phyloP scores from a whole-genome alignment of 2,113 vertebrate species.

The Hemichromis elongatus region DNA sequence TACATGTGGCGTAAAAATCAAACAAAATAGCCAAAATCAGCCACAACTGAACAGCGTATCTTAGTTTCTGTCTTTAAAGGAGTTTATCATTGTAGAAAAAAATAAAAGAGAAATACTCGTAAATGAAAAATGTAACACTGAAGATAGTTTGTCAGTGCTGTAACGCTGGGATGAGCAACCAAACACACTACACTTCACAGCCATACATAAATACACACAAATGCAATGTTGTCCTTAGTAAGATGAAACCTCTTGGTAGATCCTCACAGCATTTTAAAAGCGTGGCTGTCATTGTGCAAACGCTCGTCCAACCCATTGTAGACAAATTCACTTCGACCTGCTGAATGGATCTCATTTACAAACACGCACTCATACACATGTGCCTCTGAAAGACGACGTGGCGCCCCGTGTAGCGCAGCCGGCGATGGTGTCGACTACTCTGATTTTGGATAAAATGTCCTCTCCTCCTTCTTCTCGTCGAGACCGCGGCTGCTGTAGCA shows the following conservation, averaged over 20 bases:
- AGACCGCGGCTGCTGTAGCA: constrained; percentile 40
- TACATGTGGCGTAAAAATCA: background rate
- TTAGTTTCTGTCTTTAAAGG: background rate
- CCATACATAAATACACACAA: background rate
- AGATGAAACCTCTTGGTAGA: background rate
- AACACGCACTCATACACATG: background rate
- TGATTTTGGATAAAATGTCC: constrained; percentile 14
- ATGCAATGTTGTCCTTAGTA: background rate
- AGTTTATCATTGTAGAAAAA: background rate
- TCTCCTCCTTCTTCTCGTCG: background rate
- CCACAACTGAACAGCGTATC: background rate
- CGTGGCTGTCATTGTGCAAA: background rate
- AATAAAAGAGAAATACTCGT: background rate
- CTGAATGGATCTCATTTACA: background rate
- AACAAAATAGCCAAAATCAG: background rate
- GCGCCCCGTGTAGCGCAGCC: background rate
- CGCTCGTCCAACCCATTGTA: background rate
- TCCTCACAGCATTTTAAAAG: background rate
- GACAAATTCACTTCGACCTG: background rate
- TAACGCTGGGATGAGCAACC: background rate
- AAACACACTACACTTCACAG: background rate
- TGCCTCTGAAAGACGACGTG: constrained; percentile 14
- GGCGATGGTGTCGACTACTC: constrained; percentile 22
- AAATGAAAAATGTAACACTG: background rate
- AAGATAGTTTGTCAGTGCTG: background rate